Conservation (phyloP, 2,113 vertebrate species). For the Sapayoa aenigma region DNA sequence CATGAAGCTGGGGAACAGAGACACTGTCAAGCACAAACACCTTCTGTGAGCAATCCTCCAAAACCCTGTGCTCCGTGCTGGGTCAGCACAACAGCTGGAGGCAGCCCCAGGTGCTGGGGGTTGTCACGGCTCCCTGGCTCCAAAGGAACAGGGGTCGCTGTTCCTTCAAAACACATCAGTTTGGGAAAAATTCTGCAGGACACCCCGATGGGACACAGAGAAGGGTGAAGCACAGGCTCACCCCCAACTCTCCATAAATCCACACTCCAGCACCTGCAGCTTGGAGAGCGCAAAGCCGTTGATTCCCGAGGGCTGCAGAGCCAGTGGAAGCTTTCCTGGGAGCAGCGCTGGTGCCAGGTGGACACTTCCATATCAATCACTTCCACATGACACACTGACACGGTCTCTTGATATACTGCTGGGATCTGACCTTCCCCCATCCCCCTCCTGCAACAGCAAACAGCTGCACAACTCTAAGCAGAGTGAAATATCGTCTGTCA, state of each 20-base stretch:
- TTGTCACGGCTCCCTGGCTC: accelerated
- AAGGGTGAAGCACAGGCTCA: not conserved
- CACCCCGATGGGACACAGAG: not conserved
- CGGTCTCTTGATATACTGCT: not conserved
- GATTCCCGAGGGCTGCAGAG: not conserved
- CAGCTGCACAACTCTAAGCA: slow-evolving; percentile 27
- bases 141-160: not conserved
- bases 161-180: not conserved
- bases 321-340: accelerated
- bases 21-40: not conserved
- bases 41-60: not conserved
- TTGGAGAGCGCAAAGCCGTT: not conserved
- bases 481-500: not conserved
- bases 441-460: not conserved
- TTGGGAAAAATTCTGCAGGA: not conserved
- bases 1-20: not conserved
- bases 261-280: not conserved
- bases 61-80: accelerated
- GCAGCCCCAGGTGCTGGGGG: not conserved
- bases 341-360: not conserved
- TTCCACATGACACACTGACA: not conserved
- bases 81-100: not conserved
- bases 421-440: not conserved
- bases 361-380: not conserved
- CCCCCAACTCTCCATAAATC: not conserved